Conservation (phyloP, 2,113 vertebrate genomes). For the Artemisiospiza belli region DNA sequence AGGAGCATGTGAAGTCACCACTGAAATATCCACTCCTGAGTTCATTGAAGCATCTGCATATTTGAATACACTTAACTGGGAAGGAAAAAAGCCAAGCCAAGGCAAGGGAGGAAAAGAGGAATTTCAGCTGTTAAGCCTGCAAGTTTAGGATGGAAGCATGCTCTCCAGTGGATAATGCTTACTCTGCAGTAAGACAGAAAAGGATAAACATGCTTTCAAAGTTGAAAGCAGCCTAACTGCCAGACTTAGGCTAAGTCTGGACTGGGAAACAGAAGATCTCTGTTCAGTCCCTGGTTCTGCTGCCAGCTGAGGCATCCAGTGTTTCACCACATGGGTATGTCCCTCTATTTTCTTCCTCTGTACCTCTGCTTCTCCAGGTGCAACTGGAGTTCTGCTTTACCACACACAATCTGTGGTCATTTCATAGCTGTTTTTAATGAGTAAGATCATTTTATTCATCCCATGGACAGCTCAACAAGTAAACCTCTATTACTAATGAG, state of each 20-base stretch:
- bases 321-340: not conserved
- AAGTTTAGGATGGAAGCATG: not conserved
- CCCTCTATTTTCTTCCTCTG: not conserved
- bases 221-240: not conserved
- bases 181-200: not conserved
- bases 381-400: not conserved
- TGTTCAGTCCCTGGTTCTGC: not conserved
- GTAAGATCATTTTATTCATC: not conserved
- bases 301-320: not conserved
- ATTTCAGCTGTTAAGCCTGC: not conserved
- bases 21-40: not conserved
- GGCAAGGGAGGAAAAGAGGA: not conserved
- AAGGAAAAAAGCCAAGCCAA: not conserved
- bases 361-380: not conserved
- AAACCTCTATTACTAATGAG: not conserved
- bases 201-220: not conserved
- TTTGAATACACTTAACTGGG: not conserved
- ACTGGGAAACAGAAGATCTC: not conserved
- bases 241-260: not conserved
- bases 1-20: not conserved
- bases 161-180: not conserved
- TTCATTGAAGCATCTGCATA: constrained; percentile 4
- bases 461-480: not conserved
- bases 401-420: not conserved
- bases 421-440: not conserved